A percentile compares a stretch with the other conserved stretches of the same genome.
Conservation (phyloP, 2,797 vertebrate species). For the Apodemus agrarius region DNA sequence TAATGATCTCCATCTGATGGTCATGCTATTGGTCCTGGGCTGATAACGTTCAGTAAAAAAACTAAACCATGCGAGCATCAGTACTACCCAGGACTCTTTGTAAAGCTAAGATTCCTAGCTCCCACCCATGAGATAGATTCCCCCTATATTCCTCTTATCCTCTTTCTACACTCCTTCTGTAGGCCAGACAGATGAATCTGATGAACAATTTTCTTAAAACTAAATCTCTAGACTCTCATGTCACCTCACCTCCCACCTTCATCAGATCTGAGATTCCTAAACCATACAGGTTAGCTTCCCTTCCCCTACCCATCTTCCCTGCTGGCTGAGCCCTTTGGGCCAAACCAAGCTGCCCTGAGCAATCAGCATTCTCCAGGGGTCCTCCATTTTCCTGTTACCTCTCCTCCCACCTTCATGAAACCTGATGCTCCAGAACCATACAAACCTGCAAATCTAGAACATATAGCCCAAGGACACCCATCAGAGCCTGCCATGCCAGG, state of each 20-base stretch:
- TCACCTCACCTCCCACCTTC: not conserved
- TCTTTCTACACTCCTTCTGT: not conserved
- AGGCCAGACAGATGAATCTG: not conserved
- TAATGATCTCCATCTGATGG: constrained; percentile 2
- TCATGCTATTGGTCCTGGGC: not conserved
- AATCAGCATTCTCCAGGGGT: not conserved
- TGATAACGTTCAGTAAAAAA: constrained; percentile 1
- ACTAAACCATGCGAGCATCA: not conserved
- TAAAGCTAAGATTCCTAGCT: not conserved
- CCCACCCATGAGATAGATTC: not conserved
- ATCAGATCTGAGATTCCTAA: not conserved
- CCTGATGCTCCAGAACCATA: not conserved
- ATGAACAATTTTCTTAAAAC: not conserved
- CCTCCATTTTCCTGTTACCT: not conserved
- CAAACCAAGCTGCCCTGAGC: not conserved
- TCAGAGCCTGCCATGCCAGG: not conserved
- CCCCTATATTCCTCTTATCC: not conserved
- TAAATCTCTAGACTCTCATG: not conserved
- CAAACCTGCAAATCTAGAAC: not conserved
- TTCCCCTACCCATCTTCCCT: not conserved
- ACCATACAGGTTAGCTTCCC: not conserved
- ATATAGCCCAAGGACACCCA: not conserved
- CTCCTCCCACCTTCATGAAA: not conserved
- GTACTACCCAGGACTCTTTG: not conserved
- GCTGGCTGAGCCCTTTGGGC: not conserved